Percentiles rank a stretch among this genome's conserved stretches.
These are phyloP conservation scores for Meliscaeva auricollis DNA, from an alignment of 2,888 invertebrate species.

Conservation along the genomic window DNA sequence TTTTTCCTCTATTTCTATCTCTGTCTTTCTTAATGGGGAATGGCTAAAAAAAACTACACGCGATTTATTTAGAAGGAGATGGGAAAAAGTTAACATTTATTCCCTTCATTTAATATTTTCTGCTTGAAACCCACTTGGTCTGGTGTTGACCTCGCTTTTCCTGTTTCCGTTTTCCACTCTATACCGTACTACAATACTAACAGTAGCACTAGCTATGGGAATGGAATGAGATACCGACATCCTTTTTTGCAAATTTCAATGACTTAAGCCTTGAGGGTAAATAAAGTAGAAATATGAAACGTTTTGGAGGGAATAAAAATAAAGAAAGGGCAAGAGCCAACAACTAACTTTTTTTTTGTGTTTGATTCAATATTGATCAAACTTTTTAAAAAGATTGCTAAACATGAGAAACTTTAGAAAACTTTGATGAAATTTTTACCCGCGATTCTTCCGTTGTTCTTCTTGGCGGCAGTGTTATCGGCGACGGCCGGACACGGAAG, in stretches of 20 bases:
- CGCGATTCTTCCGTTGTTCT: slow-evolving; percentile 10
- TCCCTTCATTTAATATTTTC: slow-evolving; percentile 62
- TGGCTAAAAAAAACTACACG: neutral
- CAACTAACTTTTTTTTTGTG: slow-evolving; percentile 17
- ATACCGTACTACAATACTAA: slow-evolving; percentile 1
- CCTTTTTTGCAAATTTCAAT: slow-evolving; percentile 62
- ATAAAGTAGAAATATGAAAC: slow-evolving; percentile 30
- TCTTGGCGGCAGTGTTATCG: slow-evolving; percentile 11
- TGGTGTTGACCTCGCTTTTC: slow-evolving; percentile 60
- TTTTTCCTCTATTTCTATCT: slow-evolving; percentile 21
- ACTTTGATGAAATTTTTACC: slow-evolving; percentile 62
- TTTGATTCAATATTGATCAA: slow-evolving; percentile 75
- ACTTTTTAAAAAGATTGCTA: slow-evolving; percentile 73
- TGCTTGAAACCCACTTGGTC: slow-evolving; percentile 53
- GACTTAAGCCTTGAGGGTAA: slow-evolving; percentile 54
- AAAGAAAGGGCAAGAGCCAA: slow-evolving; percentile 23
- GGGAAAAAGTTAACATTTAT: slow-evolving; percentile 51
- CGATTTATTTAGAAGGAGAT: slow-evolving; percentile 26
- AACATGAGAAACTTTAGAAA: slow-evolving; percentile 65
- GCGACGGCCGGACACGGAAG: neutral
- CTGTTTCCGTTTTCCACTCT: slow-evolving; percentile 37
- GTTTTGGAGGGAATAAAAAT: slow-evolving; percentile 14
- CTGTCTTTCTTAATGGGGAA: no score
- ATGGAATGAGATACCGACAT: slow-evolving; percentile 40
- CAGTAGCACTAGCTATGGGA: slow-evolving; percentile 7